Evolutionary conservation across 1,140 invertebrate genomes (phyloP).

Genomic region (Chrysomallon squamiferum): DNA sequence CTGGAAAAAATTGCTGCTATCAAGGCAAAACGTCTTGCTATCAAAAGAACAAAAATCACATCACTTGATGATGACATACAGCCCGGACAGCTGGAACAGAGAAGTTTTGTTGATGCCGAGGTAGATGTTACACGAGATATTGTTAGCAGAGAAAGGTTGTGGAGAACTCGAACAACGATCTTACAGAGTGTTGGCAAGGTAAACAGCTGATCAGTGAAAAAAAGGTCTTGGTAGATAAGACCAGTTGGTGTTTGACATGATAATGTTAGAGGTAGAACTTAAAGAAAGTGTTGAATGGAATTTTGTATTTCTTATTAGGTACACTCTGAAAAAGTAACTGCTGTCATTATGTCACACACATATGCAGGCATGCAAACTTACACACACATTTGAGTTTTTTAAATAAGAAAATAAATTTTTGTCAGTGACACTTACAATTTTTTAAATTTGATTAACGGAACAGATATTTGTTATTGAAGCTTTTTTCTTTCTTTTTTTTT

Average conservation of each 20-base stretch:
- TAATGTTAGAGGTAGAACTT: no score
- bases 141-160: slow-evolving; percentile 90
- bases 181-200: slow-evolving; percentile 94
- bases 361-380: no score
- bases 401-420: no score
- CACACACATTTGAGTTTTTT: no score
- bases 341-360: no score
- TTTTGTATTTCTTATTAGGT: no score
- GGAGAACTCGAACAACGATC: slow-evolving; percentile 93
- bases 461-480: neutral
- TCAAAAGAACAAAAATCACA: slow-evolving; percentile 93
- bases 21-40: slow-evolving; percentile 95
- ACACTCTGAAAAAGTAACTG: no score
- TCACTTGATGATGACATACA: slow-evolving; percentile 78
- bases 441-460: neutral
- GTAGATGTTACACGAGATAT: slow-evolving; percentile 96
- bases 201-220: slow-evolving; percentile 15
- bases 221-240: neutral
- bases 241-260: no score
- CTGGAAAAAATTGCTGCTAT: slow-evolving; percentile 98
- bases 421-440: neutral
- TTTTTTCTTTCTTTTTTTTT: no score
- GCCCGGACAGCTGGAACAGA: slow-evolving; percentile 72
- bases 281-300: no score
- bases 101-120: slow-evolving; percentile 92